Evolutionary conservation across 2,113 vertebrate genomes (phyloP).

Genomic region (Alaudala cheleensis): DNA sequence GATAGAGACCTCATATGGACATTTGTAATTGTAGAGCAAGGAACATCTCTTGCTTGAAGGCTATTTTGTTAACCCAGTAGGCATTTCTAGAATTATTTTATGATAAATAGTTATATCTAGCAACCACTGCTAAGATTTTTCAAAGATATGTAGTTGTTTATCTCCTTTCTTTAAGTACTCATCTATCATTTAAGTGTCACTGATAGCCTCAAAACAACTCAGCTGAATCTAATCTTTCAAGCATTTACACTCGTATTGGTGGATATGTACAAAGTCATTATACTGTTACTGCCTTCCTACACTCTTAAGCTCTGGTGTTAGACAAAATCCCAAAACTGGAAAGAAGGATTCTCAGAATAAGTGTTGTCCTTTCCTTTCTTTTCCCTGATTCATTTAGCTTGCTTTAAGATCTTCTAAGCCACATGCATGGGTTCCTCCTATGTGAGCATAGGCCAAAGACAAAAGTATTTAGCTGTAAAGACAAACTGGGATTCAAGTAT

Average conservation of each 20-base stretch:
- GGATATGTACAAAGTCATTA: not conserved
- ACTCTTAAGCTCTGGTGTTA: not conserved
- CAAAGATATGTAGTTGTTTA: not conserved
- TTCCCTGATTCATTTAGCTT: not conserved
- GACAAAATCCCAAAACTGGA: not conserved
- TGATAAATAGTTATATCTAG: not conserved
- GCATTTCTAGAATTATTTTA: constrained; percentile 11
- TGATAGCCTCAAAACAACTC: constrained; percentile 1
- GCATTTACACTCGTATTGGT: not conserved
- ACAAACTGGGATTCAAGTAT: not conserved
- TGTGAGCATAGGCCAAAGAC: not conserved
- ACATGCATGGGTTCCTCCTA: not conserved
- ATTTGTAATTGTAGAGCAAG: not conserved
- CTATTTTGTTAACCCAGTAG: not conserved
- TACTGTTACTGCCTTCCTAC: not conserved
- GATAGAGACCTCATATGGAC: not conserved
- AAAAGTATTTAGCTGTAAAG: not conserved
- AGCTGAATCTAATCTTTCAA: not conserved
- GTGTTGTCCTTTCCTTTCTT: not conserved
- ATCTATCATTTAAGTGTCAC: not conserved
- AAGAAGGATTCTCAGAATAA: not conserved
- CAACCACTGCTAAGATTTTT: constrained; percentile 10
- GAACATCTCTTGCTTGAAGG: not conserved
- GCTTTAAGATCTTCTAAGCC: not conserved
- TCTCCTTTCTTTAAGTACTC: constrained; percentile 9